Evolutionary conservation across 1,140 invertebrate species (phyloP).

Genomic region (Nilaparvata lugens): DNA sequence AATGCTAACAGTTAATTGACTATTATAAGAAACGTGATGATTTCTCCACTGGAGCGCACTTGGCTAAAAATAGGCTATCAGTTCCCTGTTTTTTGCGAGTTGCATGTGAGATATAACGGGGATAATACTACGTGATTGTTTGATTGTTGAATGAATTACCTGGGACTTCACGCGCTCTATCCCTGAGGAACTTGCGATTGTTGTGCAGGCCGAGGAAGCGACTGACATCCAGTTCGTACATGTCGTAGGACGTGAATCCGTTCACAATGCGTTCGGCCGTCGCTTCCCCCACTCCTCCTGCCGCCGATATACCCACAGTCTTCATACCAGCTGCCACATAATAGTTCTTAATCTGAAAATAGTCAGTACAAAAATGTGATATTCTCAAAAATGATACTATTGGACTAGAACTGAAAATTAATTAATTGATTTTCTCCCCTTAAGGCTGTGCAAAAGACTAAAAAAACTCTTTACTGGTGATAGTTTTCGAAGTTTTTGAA

Average conservation of each 20-base stretch:
- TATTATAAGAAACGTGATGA: too few relatives aligned
- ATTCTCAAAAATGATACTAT: not conserved
- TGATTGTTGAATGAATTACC: constrained; percentile 41
- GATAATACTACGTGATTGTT: not conserved
- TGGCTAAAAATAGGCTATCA: too few relatives aligned
- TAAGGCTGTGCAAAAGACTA: too few relatives aligned
- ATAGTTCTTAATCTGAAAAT: constrained; percentile 76
- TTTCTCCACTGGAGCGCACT: too few relatives aligned
- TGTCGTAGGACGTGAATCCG: constrained; percentile 70
- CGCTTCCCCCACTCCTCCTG: constrained; percentile 85
- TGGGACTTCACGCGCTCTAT: constrained; percentile 88
- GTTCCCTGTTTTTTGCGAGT: too few relatives aligned
- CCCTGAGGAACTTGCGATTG: constrained; percentile 86
- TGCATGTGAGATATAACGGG: not conserved
- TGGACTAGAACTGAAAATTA: not conserved
- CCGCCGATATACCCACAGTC: constrained; percentile 84
- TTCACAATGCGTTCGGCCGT: constrained; percentile 84
- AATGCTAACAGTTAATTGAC: too few relatives aligned
- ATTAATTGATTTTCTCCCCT: too few relatives aligned
- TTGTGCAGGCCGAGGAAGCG: constrained; percentile 93
- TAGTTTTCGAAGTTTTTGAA: too few relatives aligned
- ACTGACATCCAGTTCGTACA: constrained; percentile 86
- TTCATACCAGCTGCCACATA: constrained; percentile 94
- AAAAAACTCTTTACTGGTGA: too few relatives aligned
- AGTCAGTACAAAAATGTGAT: constrained; percentile 18